Base-by-base conservation (phyloP, 2,113 vertebrate species). In the Sebastes fasciatus region DNA sequence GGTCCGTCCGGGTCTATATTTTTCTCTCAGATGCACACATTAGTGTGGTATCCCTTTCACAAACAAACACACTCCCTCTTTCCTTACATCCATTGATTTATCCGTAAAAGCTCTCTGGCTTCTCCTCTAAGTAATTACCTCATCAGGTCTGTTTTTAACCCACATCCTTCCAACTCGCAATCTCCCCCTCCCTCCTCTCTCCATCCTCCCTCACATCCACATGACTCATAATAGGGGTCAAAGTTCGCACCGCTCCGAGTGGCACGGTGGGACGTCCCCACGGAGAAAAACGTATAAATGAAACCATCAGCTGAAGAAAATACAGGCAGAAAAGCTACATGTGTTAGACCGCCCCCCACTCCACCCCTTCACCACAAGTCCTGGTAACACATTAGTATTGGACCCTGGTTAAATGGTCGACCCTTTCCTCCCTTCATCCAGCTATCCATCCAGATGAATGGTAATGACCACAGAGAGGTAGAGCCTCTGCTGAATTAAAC, bases 401-500 rank as follows among this genome's bases (percentile, higher is more conserved):
- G 87, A 86, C 83, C 86, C 85, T 85, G 73, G 89, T 90, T 87
- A 88, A 90, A 89, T 34, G 45, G 65, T 73, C 23, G 74, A 75
- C 79, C 87, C 74, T 57, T 45, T 76, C 83, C 73, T 88, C 79
- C 76, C 64, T 77, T 55, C 75, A 82, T 93, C 83, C 88, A 87
- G 89, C 88, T 79, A 80, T 92, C 88, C 83, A 83, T 91, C 83
- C 80, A 49, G 76, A 88, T 82, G 81, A 88, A 92, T 88, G 63
- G 77, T 93, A 94, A 93, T 93, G 87, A 89, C 87, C 73, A 55
- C 64, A 57, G 86, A 84, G 84, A 76, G 83, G 79, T 76, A 87
- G 71, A 78, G 51, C 67, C 79, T 51, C 84, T 86, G 71, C 80
- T 94, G 93, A 94, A 94, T 94, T 92, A 94, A 94, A 93, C 92